Base-by-base conservation (phyloP, 2,113 vertebrate species). In the Lagopus leucura region DNA sequence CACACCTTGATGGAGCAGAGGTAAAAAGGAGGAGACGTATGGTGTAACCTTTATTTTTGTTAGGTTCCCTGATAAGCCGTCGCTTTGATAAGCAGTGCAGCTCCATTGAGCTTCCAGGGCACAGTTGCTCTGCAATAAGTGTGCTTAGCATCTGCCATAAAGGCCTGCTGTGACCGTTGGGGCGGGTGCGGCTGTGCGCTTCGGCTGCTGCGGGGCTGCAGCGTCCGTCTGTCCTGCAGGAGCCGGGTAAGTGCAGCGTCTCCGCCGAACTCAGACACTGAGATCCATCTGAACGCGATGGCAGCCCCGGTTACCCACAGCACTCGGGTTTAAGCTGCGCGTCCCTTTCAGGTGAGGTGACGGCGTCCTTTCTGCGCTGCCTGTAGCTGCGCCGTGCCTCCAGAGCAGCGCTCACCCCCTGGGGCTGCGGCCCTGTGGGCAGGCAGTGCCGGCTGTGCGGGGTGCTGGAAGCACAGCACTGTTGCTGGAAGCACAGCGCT, bases 81-180 rank as follows among this genome's bases (percentile, higher is more conserved):
- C 94, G 95, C 91, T 97, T 97, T 97, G 97, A 98, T 97, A 98
- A 98, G 98, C 98, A 98, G 97, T 97, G 98, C 97, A 98, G 98
- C 97, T 98, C 97, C 98, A 97, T 98, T 97, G 95, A 96, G 97
- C 98, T 98, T 97, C 95, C 98, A 98, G 98, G 98, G 98, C 98
- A 97, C 98, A 96, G 97, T 97, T 97, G 97, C 97, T 97, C 78
- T 40, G 64, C 92, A 98, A 98, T 98, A 98, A 98, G 98, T 94
- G 97, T 97, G 97, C 98, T 98, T 98, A 98, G 98, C 96, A 97
- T 95, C 94, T 95, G 90, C 97, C 97, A 97, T 98, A 98, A 99
- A 98, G 97, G 97, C 98, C 98, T 97, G 96, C 92, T 97, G 98
- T 98, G 97, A 97, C 96, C 95, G 97, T 97, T 97, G 96, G 96